Percentiles rank a stretch among this genome's conserved stretches.
Conservation (phyloP, 2,888 invertebrate genomes). For the Serripes groenlandicus region DNA sequence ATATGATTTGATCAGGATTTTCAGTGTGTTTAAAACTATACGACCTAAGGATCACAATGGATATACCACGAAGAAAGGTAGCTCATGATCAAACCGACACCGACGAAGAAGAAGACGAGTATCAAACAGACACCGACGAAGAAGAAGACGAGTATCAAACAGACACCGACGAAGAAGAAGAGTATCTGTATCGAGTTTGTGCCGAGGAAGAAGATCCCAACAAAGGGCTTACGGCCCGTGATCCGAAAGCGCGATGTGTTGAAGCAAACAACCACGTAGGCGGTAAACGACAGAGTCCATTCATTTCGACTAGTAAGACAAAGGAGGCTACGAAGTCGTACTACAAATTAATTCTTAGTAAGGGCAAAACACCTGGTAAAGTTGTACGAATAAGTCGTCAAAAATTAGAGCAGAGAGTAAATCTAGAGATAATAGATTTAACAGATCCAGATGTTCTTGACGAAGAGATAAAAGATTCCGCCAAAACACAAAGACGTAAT, state of each 20-base stretch:
- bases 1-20: no score
- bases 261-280: background rate
- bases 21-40: no score
- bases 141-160: no score
- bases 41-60: no score
- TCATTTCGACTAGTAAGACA: background rate
- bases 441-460: background rate
- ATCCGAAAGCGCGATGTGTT: background rate
- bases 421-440: background rate
- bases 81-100: no score
- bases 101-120: no score
- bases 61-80: no score
- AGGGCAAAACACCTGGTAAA: background rate
- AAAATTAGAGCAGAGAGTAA: background rate
- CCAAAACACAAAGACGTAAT: background rate
- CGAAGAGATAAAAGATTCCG: background rate
- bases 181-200: conserved; percentile 4
- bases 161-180: background rate
- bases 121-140: no score
- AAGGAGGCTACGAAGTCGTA: background rate
- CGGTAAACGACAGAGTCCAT: background rate
- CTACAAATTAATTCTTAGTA: background rate
- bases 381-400: background rate
- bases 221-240: background rate
- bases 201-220: background rate